Base-by-base conservation (phyloP, 64 coral and sea anemone species). In the Montipora efflorescens region DNA sequence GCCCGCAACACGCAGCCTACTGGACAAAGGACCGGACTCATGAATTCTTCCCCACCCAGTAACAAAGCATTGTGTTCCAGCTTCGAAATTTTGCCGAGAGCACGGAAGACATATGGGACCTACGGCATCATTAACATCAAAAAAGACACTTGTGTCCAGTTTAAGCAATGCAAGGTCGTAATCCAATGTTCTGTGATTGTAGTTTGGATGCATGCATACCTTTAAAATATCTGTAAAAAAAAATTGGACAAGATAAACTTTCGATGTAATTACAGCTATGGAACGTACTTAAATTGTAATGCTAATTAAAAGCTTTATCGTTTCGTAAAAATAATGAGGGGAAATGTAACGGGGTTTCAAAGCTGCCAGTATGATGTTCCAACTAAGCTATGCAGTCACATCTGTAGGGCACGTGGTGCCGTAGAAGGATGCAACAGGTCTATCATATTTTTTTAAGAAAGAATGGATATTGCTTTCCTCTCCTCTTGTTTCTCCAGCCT, bases 121-220 rank as follows among this genome's bases (percentile, higher is more conserved):
- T 13, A 94, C 57, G 48, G 76, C 74, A 1, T 94, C 93, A 75
- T 28, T 69, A 36, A 84, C 93, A 75, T 28, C 67, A 36, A 84
- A 94, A 20, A 12, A 59, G 14, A 94, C 67, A 11, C 72, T 70
- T 6, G 78, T 84, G 45, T 53, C 67, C 14, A 94, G 71, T 52
- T 90, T 88, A 20, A 94, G 15, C 8, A 94, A 46, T 0, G 73
- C 93, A 7, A 94, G 59, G 44, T 94, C 93, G 47, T 84, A 90
- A 48, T 94, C 93, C 36, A 94, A 62, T 12, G 88, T 84, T 21
- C 44, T 47, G 4, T 58, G 61, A 44, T 90, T 62, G 87, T 94
- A 94, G 10, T 90, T 94, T 78, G 87, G 59, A 78, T 94, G 93
- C 10, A 86, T 75, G 22, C 93, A 94, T 15, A 94, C 59, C 59